These are phyloP conservation scores for Sphenopsis melanotis DNA, from an alignment of 2,797 vertebrate species.

Conservation along the genomic window DNA sequence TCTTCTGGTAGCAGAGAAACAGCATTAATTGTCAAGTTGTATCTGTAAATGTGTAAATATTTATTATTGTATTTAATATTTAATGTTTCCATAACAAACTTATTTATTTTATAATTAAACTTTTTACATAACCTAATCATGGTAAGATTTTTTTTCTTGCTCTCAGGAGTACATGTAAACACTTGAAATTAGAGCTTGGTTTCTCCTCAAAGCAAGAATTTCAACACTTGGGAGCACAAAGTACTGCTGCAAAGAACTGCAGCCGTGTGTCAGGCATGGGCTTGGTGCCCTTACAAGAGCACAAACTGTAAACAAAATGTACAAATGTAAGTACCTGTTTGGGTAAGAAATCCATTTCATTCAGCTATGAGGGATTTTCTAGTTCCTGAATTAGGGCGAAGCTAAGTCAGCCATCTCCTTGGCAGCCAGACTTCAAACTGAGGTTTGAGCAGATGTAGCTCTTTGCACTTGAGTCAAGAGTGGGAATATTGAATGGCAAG, in stretches of 20 bases:
- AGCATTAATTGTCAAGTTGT: conserved; percentile 49
- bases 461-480: not conserved
- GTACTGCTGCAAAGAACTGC: not conserved
- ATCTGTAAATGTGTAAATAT: conserved; percentile 76
- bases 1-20: conserved; percentile 38
- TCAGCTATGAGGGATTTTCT: not conserved
- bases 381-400: not conserved
- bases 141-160: not conserved
- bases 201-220: conserved; percentile 1
- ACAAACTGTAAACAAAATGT: not conserved
- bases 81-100: conserved; percentile 64
- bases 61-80: conserved; percentile 78
- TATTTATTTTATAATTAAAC: conserved; percentile 82
- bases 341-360: not conserved
- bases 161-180: not conserved
- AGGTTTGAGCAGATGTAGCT: not conserved
- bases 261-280: not conserved
- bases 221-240: not conserved
- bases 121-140: conserved; percentile 59
- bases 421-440: not conserved
- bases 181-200: conserved; percentile 12
- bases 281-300: not conserved
- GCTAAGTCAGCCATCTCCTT: rapidly evolving
- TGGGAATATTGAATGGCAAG: not conserved
- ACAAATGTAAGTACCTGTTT: not conserved